A percentile compares a stretch with the other conserved stretches of the same genome.
These are phyloP conservation scores for Acanthacorydalis orientalis DNA, from an alignment of 2,888 invertebrate genomes.

Conservation along the genomic window DNA sequence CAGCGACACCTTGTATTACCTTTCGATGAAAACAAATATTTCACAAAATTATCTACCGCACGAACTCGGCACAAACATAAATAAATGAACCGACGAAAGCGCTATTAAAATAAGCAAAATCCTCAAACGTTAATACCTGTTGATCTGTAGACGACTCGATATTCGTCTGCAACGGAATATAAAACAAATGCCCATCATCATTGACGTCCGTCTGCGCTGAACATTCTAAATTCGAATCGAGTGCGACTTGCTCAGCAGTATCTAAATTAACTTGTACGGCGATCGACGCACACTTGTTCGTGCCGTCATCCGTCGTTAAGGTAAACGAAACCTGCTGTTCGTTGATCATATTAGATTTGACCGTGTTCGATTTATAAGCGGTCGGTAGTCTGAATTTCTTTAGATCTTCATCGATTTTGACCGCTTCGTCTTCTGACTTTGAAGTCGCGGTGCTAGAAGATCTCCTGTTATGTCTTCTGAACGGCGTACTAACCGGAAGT, in stretches of 20 bases:
- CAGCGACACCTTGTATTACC: conserved; percentile 41
- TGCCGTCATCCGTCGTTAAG: conserved; percentile 23
- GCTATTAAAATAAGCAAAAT: too few species aligned
- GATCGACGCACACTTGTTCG: conserved; percentile 30
- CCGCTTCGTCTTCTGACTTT: conserved; percentile 27
- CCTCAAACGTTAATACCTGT: neutral
- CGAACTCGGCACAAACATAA: too few species aligned
- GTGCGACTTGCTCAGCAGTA: conserved; percentile 14
- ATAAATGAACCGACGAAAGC: too few species aligned
- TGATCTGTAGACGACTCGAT: conserved; percentile 10
- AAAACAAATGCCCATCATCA: conserved; percentile 42
- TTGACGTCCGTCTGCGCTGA: conserved; percentile 33
- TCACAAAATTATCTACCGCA: too few species aligned
- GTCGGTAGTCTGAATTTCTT: conserved; percentile 17
- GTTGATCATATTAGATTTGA: conserved; percentile 9
- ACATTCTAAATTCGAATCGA: conserved; percentile 20
- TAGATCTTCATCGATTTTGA: conserved; percentile 19
- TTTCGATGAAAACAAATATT: too few species aligned
- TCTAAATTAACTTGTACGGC: conserved; percentile 37
- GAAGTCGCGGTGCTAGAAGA: conserved; percentile 29
- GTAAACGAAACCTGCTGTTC: conserved; percentile 22
- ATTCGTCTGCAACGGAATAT: conserved; percentile 39
- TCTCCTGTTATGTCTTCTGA: conserved; percentile 31
- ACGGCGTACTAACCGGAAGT: conserved; percentile 35
- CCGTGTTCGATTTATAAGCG: conserved; percentile 14